These are phyloP conservation scores for Seira ritae DNA, from an alignment of 2,888 invertebrate genomes.

Conservation along the genomic window DNA sequence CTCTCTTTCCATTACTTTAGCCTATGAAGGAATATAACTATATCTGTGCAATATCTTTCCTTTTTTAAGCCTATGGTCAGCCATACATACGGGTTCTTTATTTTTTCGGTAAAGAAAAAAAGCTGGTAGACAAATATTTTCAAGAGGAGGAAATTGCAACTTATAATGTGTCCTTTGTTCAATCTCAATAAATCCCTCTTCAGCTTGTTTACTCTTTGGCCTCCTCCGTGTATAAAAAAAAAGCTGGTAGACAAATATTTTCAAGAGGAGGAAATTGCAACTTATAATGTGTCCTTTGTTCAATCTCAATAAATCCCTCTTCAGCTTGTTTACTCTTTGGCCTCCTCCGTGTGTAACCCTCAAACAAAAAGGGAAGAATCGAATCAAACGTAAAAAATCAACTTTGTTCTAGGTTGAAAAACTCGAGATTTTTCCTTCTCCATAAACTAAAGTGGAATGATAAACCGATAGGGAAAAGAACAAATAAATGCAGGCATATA, in stretches of 20 bases:
- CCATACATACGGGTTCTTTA: not conserved
- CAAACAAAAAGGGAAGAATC: constrained; percentile 16
- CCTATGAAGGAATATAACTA: not conserved
- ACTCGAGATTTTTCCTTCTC: not conserved
- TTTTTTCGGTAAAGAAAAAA: constrained; percentile 21
- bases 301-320: constrained; percentile 62
- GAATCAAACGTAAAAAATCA: not conserved
- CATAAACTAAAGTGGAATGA: no score
- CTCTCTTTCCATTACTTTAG: not conserved
- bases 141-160: constrained; percentile 58
- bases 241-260: constrained; percentile 35
- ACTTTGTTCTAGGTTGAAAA: not conserved
- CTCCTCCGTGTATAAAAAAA: constrained; percentile 29
- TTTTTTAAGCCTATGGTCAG: constrained; percentile 9
- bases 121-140: constrained; percentile 39
- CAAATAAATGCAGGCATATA: not conserved
- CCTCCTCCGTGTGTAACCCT: constrained; percentile 33
- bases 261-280: constrained; percentile 59
- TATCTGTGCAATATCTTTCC: not conserved
- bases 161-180: constrained; percentile 56
- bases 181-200: constrained; percentile 62
- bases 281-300: constrained; percentile 55
- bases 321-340: constrained; percentile 55
- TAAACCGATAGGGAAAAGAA: no score
- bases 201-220: constrained; percentile 54